Conservation (phyloP, 2,888 invertebrate genomes). For the Amblyteles armatorius region DNA sequence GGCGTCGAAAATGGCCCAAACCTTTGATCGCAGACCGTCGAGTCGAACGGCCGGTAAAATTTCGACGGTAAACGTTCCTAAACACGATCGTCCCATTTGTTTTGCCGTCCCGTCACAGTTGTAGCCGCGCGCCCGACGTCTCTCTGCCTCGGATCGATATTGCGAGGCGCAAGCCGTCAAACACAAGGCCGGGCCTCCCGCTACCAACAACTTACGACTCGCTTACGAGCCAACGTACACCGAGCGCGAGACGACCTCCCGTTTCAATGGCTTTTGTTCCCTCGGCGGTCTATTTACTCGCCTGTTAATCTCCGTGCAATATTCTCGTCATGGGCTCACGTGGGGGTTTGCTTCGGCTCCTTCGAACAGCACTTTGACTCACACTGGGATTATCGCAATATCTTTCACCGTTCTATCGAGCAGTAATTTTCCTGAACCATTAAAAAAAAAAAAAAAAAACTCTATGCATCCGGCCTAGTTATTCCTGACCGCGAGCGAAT, state of each 20-base stretch:
- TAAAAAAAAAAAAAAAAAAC: not conserved
- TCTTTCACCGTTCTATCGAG: not conserved
- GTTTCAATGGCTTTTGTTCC: slow-evolving; percentile 23
- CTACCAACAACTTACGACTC: slow-evolving; percentile 53
- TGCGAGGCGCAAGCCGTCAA: slow-evolving; percentile 61
- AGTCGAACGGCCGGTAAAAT: not conserved
- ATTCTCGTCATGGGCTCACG: not conserved
- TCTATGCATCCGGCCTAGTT: not conserved
- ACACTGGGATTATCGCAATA: not conserved
- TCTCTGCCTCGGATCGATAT: slow-evolving; percentile 61
- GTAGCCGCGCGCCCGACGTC: slow-evolving; percentile 45
- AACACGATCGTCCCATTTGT: slow-evolving; percentile 17
- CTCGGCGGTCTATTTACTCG: not conserved
- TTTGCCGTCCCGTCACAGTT: slow-evolving; percentile 13
- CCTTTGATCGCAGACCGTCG: not conserved
- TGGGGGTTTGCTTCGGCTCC: not conserved
- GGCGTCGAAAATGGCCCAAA: not conserved
- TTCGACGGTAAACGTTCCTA: not conserved
- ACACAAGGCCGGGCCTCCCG: slow-evolving; percentile 50
- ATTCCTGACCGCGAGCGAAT: no score
- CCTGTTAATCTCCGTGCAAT: not conserved
- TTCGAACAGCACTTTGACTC: not conserved
- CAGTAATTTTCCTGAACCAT: not conserved
- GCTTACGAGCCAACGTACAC: slow-evolving; percentile 19
- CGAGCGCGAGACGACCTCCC: slow-evolving; percentile 3